Percentiles rank a stretch among this genome's conserved stretches.
phyloP scores from a whole-genome alignment of 2,797 vertebrate species.

The Ctenopoma multispine region DNA sequence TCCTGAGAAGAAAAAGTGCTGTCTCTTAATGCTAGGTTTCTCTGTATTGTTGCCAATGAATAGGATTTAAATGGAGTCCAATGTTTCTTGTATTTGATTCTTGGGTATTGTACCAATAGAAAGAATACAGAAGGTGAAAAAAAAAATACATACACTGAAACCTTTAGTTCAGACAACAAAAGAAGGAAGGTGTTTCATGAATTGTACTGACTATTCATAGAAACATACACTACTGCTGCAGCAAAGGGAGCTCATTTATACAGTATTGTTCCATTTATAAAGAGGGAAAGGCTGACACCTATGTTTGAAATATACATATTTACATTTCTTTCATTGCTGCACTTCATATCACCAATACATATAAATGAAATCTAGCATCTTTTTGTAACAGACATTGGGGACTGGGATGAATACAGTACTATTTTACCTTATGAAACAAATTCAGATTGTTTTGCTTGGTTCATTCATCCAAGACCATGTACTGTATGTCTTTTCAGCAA shows the following conservation, averaged over 20 bases:
- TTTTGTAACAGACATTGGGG: background rate
- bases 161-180: conserved; percentile 18
- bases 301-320: background rate
- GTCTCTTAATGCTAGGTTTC: conserved; percentile 32
- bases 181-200: conserved; percentile 27
- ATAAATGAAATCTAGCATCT: background rate
- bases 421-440: background rate
- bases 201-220: background rate
- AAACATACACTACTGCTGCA: conserved; percentile 7
- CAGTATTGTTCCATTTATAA: conserved; percentile 1
- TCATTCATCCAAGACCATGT: background rate
- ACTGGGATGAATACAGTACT: background rate
- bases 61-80: conserved; percentile 53
- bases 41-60: conserved; percentile 48
- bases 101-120: conserved; percentile 22
- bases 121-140: conserved; percentile 10
- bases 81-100: conserved; percentile 46
- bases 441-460: background rate
- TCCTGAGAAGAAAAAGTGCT: conserved; percentile 27
- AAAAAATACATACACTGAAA: conserved; percentile 26
- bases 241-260: conserved; percentile 11
- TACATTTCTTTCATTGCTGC: conserved; percentile 7
- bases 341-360: background rate
- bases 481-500: background rate
- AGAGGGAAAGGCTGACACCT: background rate